Base-by-base conservation (phyloP, 2,797 vertebrate genomes). In the Pseudochaenichthys georgianus region DNA sequence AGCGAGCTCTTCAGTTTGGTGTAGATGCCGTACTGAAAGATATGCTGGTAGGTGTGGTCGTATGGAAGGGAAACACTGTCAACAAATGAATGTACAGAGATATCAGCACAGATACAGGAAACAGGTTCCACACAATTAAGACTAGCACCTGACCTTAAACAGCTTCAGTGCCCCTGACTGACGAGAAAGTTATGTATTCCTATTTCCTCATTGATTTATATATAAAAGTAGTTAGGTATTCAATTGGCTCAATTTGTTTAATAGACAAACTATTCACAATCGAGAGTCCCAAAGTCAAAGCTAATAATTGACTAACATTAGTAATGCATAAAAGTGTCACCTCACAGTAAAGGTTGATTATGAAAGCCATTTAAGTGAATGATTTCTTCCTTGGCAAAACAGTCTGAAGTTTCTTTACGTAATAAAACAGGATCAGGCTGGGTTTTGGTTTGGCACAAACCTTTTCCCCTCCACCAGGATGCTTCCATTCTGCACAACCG, bases 21-120 rank as follows among this genome's bases (percentile, higher is more conserved):
- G 80, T 94, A 89, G 82, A 95, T 87, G 60, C 96, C 96, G n/a
- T 94, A 94, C 0, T 78, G 88, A 53, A 94, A 95, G 48, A 97
- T 90, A 13, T 93, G 93, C 80, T 96, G 91, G 82, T 96, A 91
- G 9, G 95, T 96, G 87, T 96, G 95, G 64, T 95, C 92, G 13
- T 93, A 96, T 0, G 96, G 96, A 62, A 96, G 88, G 4, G 89
- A 83, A 38, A 96, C 73, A 0, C 96, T 97, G 86, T 12, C 64
- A 74, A 75, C 3, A 34, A 73, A 54, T 16, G 28, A 74, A 63
- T 17, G 61, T 11, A 70, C 15, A 72, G 2, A 28, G 15, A 12
- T 9, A 43, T 47, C 3, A 48, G 9, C 6, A 16, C 58, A 46
- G 9, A 60, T 3, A 34, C 11, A 58, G 16, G 28, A 10, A 41